Conservation (phyloP, 1,140 invertebrate species). For the Drosophila arizonae region DNA sequence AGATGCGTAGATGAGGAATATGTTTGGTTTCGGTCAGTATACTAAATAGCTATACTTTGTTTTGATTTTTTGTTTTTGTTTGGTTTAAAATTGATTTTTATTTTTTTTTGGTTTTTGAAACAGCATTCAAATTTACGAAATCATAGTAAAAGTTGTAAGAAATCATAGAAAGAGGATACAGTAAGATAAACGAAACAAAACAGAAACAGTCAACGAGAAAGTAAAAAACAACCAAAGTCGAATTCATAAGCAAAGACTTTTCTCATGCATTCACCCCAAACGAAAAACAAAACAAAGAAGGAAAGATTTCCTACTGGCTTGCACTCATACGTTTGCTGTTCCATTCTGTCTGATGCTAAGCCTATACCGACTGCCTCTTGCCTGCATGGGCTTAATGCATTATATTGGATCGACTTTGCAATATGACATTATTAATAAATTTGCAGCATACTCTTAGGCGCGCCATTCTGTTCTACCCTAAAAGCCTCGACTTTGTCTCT, state of each 20-base stretch:
- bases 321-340: background rate
- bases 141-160: constrained; percentile 29
- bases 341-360: constrained; percentile 38
- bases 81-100: constrained; percentile 33
- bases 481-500: constrained; percentile 34
- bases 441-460: constrained; percentile 74
- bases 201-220: constrained; percentile 17
- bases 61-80: constrained; percentile 39
- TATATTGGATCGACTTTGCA: constrained; percentile 77
- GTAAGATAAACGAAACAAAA: constrained; percentile 26
- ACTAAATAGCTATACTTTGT: constrained; percentile 51
- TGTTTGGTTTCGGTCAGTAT: constrained; percentile 76
- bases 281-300: constrained; percentile 20
- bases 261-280: constrained; percentile 26
- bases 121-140: constrained; percentile 80
- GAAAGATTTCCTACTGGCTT: constrained; percentile 24
- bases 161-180: constrained; percentile 28
- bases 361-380: constrained; percentile 32
- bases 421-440: constrained; percentile 81
- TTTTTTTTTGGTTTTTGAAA: constrained; percentile 31
- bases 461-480: constrained; percentile 24
- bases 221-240: constrained; percentile 51
- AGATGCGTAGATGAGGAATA: constrained; percentile 84
- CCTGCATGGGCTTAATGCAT: constrained; percentile 66
- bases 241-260: constrained; percentile 34